These are phyloP conservation scores for Steromphala cineraria DNA, from an alignment of 2,888 invertebrate species.

Conservation along the genomic window DNA sequence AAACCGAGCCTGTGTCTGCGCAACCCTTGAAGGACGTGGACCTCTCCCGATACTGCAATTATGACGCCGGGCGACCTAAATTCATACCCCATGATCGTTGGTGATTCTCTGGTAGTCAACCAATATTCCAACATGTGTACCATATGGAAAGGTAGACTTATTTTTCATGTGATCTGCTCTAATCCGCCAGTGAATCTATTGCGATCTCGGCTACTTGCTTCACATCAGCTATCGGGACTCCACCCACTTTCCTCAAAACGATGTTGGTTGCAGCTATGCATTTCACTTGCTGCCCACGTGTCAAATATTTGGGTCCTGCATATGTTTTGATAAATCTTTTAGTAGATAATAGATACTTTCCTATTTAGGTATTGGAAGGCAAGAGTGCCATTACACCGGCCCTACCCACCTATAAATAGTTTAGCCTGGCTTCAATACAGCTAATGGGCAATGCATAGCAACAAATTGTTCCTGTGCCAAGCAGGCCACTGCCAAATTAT, in stretches of 20 bases:
- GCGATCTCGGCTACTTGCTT: neutral
- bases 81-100: conserved; percentile 57
- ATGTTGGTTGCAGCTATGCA: conserved; percentile 18
- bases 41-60: conserved; percentile 49
- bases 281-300: conserved; percentile 22
- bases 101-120: conserved; percentile 57
- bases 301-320: neutral
- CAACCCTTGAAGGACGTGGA: conserved; percentile 35
- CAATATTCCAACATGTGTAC: conserved; percentile 59
- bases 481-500: neutral
- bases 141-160: conserved; percentile 62
- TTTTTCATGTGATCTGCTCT: conserved; percentile 16
- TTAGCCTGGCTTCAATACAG: neutral
- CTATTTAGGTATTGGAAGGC: conserved; percentile 21
- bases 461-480: neutral
- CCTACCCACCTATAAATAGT: conserved; percentile 21
- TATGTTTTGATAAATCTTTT: neutral
- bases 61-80: conserved; percentile 69
- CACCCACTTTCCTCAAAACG: conserved; percentile 24
- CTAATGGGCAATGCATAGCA: no score
- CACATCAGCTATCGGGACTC: neutral
- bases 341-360: neutral
- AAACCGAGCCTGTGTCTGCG: conserved; percentile 17
- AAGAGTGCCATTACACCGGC: neutral
- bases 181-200: neutral